A percentile compares a stretch with the other conserved stretches of the same genome.
Conservation (phyloP, 2,797 vertebrate genomes). For the Lepus townsendii region DNA sequence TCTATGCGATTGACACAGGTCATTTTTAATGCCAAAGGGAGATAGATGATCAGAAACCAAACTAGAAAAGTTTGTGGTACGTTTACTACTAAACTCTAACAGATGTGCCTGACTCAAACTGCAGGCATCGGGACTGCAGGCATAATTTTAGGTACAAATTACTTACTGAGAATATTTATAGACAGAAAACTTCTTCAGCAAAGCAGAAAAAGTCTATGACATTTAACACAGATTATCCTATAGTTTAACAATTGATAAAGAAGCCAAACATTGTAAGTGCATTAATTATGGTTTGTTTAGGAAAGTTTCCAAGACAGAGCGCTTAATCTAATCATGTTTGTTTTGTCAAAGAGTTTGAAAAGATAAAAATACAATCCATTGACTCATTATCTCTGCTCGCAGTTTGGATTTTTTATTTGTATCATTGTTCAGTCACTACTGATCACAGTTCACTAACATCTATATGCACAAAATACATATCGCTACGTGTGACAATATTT, state of each 20-base stretch:
- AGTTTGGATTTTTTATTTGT: constrained; percentile 55
- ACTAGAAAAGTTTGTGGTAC: constrained; percentile 84
- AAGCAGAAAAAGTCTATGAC: constrained; percentile 73
- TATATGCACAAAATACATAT: constrained; percentile 48
- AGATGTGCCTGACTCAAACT: constrained; percentile 86
- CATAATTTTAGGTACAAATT: constrained; percentile 87
- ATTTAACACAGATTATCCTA: constrained; percentile 72
- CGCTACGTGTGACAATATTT: constrained; percentile 28
- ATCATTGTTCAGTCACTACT: constrained; percentile 56
- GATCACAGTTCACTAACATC: constrained; percentile 49
- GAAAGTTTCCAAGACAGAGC: constrained; percentile 74
- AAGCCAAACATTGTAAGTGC: constrained; percentile 51
- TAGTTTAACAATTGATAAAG: constrained; percentile 77
- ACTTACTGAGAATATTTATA: constrained; percentile 86
- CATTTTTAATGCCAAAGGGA: constrained; percentile 81
- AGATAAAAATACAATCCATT: constrained; percentile 63
- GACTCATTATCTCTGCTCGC: constrained; percentile 68
- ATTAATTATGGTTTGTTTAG: constrained; percentile 72
- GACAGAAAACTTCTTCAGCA: constrained; percentile 80
- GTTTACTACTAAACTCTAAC: constrained; percentile 86
- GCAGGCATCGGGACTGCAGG: constrained; percentile 79
- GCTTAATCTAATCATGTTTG: constrained; percentile 63
- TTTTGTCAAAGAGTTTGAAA: constrained; percentile 64
- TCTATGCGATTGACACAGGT: constrained; percentile 78
- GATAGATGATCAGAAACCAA: constrained; percentile 83